phyloP scores from a whole-genome alignment of 1,140 invertebrate genomes.

The Phthorimaea operculella region DNA sequence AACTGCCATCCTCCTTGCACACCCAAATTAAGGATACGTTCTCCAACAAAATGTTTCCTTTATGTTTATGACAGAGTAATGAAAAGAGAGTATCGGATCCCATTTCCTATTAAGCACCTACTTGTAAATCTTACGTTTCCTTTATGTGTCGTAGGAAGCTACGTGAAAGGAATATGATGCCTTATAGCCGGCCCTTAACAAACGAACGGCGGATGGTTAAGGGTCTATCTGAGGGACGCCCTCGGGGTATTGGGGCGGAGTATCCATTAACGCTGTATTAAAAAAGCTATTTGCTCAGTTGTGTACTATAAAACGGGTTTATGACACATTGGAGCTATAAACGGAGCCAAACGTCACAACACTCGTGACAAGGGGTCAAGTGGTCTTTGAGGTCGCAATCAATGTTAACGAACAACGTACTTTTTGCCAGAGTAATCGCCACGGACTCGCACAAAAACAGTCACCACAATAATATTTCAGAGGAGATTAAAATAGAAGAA shows the following conservation, averaged over 20 bases:
- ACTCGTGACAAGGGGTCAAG: conserved; percentile 24
- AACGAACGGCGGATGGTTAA: conserved; percentile 11
- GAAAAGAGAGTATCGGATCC: background rate
- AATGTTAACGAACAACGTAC: conserved; percentile 2
- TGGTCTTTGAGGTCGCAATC: conserved; percentile 11
- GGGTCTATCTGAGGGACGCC: conserved; percentile 15
- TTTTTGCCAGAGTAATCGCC: no score
- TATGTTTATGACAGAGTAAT: conserved; percentile 1
- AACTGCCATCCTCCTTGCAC: conserved; percentile 18
- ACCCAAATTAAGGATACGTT: conserved; percentile 17
- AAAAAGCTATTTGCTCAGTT: conserved; percentile 28
- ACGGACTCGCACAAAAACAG: no score
- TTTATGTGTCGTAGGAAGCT: background rate
- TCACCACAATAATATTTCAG: background rate
- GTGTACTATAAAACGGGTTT: conserved; percentile 26
- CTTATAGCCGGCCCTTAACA: conserved; percentile 5
- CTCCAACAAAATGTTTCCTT: conserved; percentile 3
- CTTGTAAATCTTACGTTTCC: background rate
- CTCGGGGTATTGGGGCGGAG: conserved; percentile 9
- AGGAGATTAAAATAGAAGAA: conserved; percentile 1
- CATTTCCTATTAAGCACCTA: background rate
- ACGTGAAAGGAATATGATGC: background rate
- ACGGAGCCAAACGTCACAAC: conserved; percentile 23
- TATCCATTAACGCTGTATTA: conserved; percentile 29
- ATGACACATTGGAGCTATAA: conserved; percentile 29